Percentiles rank a stretch among this genome's conserved stretches.
Evolutionary conservation across 2,113 vertebrate genomes (phyloP).

Genomic region (Phrynosoma platyrhinos): DNA sequence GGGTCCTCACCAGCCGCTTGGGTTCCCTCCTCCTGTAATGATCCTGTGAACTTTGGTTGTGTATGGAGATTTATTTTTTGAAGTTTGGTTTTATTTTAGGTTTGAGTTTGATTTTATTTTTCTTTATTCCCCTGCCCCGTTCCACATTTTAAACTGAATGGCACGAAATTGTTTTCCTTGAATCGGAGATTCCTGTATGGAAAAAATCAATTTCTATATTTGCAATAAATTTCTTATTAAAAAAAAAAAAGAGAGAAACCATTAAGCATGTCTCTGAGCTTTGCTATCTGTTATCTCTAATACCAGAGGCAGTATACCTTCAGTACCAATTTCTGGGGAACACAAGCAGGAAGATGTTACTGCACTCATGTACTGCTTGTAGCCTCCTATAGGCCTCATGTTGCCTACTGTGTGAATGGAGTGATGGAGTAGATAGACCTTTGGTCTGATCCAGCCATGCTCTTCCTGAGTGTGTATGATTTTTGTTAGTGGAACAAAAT

Average conservation of each 20-base stretch:
- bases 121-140: neutral
- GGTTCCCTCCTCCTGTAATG: slow-evolving; percentile 66
- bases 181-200: slow-evolving; percentile 84
- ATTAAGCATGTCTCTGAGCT: slow-evolving; percentile 56
- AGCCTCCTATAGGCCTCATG: neutral
- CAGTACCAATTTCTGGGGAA: neutral
- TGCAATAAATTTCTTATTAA: slow-evolving; percentile 91
- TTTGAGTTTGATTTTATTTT: slow-evolving; percentile 63
- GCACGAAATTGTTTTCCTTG: slow-evolving; percentile 84
- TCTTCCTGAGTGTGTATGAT: no score
- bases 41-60: slow-evolving; percentile 76
- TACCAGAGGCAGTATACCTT: neutral
- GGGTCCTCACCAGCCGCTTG: slow-evolving; percentile 73
- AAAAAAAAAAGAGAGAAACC: slow-evolving; percentile 68
- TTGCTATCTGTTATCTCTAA: slow-evolving; percentile 10
- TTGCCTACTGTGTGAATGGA: neutral
- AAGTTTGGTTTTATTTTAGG: slow-evolving; percentile 57
- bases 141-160: slow-evolving; percentile 80
- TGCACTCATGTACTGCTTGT: neutral
- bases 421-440: no score
- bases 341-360: no score
- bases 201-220: slow-evolving; percentile 89
- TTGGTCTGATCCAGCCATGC: neutral
- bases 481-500: no score
- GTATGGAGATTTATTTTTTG: slow-evolving; percentile 74